These are phyloP conservation scores for Hydrozoanthus gracilis DNA, from an alignment of 92 coral and sea anemone species.

Conservation along the genomic window DNA sequence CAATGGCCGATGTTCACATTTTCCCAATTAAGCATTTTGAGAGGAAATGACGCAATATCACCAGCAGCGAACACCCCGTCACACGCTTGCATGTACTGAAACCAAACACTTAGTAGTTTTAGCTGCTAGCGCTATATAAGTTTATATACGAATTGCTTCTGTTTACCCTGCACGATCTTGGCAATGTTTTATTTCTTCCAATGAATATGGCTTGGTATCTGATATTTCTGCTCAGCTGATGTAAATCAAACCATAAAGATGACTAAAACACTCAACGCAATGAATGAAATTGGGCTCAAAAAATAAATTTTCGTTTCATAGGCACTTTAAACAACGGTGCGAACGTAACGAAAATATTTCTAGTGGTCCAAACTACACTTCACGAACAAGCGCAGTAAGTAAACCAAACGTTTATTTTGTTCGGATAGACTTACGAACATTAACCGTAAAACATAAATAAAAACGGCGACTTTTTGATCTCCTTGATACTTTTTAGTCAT, in stretches of 20 bases:
- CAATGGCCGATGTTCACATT: conserved; percentile 92
- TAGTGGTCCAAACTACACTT: no score
- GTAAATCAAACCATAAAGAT: not conserved
- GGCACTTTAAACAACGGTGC: no score
- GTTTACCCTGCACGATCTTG: not conserved
- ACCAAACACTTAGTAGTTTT: not conserved
- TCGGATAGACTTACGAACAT: no score
- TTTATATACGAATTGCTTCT: not conserved
- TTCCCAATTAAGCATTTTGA: conserved; percentile 83
- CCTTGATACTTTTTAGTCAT: no score
- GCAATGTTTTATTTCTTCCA: not conserved
- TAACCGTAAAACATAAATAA: no score
- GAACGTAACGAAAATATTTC: no score
- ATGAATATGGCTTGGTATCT: not conserved
- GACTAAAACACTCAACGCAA: not conserved
- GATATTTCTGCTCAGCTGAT: not conserved
- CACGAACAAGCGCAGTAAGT: no score
- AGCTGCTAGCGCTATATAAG: not conserved
- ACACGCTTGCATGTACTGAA: conserved; percentile 86
- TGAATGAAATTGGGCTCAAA: not conserved
- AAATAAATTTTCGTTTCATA: no score
- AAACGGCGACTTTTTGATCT: no score
- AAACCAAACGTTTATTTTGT: no score
- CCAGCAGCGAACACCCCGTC: conserved; percentile 95
- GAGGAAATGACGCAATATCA: conserved; percentile 93